Conservation (phyloP, 1,140 invertebrate species). For the Cryptotermes secundus region DNA sequence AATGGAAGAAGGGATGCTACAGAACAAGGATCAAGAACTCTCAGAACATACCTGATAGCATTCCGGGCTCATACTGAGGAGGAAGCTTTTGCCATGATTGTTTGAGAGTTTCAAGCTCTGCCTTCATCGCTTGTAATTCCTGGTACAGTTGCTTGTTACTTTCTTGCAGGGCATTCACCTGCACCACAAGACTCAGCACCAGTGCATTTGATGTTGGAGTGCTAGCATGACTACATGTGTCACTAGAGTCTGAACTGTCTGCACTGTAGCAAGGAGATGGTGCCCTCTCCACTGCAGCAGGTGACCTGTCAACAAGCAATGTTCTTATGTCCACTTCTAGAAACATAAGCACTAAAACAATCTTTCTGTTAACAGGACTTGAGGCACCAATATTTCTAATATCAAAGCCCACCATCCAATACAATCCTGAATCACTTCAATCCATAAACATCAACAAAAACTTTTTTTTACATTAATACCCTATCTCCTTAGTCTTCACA, state of each 20-base stretch:
- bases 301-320: not conserved
- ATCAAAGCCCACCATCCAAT: too few species aligned
- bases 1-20: too few species aligned
- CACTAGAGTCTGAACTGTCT: not conserved
- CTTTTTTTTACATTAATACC: too few species aligned
- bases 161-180: slow-evolving; percentile 54
- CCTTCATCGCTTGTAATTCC: slow-evolving; percentile 54
- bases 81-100: slow-evolving; percentile 46
- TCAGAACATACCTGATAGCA: slow-evolving; percentile 53
- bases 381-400: too few species aligned
- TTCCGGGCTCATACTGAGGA: slow-evolving; percentile 69
- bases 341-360: too few species aligned
- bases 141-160: slow-evolving; percentile 54
- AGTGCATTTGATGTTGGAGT: slow-evolving; percentile 8
- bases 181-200: slow-evolving; percentile 25
- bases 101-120: slow-evolving; percentile 53
- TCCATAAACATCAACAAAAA: too few species aligned
- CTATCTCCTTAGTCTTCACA: too few species aligned
- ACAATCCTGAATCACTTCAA: too few species aligned
- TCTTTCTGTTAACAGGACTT: too few species aligned
- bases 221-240: slow-evolving; percentile 16
- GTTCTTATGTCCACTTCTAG: too few species aligned
- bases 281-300: too few species aligned
- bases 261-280: not conserved
- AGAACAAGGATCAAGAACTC: too few species aligned